Evolutionary conservation across 1,140 invertebrate genomes (phyloP), one percentile per base, ranked within the genome.

Genomic region (Eriosoma lanigerum): DNA sequence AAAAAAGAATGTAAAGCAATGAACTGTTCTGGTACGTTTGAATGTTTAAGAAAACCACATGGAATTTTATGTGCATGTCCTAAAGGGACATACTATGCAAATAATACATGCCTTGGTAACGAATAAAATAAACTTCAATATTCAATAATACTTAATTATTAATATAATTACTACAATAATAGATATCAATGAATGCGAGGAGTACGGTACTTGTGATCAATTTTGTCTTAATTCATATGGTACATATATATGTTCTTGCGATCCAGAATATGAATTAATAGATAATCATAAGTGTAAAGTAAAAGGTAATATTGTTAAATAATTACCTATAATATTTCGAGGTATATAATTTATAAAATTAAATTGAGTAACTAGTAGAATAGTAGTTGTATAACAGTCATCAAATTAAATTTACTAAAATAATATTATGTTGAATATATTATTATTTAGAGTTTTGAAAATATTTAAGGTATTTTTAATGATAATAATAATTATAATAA

Each of bases 161-260:
- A 56, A 17, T 68, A 1, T 68, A 19, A 58, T 62, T 80, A n/a
- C n/a, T n/a, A n/a, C n/a, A 80, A 52, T 29, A 78, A 73, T 82
- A 87, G 94, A 97, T 85, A 90, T 95, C 21, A 88, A 97, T 85
- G 95, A 97, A 86, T 97, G 95, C 85, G 88, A 91, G 80, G 87
- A 85, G 12, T 91, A 90, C 62, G 91, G 92, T 12, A 86, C 89
- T 0, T 99, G 97, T 83, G 93, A 93, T 80, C 97, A 99, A 85
- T 85, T 86, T 68, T 99, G 97, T 84, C 85, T 88, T 24, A 97
- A 98, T 84, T 89, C 86, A 0, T 86, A 87, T 0, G 95, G 95
- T 0, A 90, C 90, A 1, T 97, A 91, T 84, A 87, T 86, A 9
- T 99, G 97, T 84, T 87, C 88, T 54, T 98, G 97, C 86, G 90